Evolutionary conservation across 2,113 vertebrate species (phyloP).

Genomic region (Alethe diademata): DNA sequence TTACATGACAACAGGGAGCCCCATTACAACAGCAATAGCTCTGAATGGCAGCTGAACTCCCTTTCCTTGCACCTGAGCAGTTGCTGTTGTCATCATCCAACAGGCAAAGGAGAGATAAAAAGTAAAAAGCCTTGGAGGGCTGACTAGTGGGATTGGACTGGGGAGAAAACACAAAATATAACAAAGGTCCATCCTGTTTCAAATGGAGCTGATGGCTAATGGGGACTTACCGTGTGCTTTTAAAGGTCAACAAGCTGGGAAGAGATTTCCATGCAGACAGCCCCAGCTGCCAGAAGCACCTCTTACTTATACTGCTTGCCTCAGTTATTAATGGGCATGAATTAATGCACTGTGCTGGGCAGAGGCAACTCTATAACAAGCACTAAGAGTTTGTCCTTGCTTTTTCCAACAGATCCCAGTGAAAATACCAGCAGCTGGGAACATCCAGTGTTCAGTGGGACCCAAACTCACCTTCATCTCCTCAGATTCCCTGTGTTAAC

Average conservation of each 20-base stretch:
- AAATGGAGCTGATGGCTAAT: background rate
- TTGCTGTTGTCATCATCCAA: slow-evolving; percentile 6
- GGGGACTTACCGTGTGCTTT: slow-evolving; percentile 35
- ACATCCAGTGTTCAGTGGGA: background rate
- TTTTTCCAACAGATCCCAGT: background rate
- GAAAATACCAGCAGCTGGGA: slow-evolving; percentile 15
- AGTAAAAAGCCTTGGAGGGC: background rate
- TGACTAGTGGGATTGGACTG: background rate
- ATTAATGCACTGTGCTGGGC: background rate
- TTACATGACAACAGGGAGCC: background rate
- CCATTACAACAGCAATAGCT: background rate
- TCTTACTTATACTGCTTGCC: slow-evolving; percentile 28
- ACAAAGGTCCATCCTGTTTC: background rate
- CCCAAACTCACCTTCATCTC: background rate
- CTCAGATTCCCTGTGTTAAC: background rate
- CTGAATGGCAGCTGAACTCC: background rate
- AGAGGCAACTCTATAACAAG: background rate
- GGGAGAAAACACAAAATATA: background rate
- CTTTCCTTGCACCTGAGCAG: background rate
- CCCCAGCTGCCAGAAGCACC: slow-evolving; percentile 55
- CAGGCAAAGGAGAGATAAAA: background rate
- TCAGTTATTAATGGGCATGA: background rate
- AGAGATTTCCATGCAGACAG: slow-evolving; percentile 55
- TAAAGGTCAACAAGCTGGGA: slow-evolving; percentile 65
- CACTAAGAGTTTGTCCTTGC: background rate